phyloP scores from a whole-genome alignment of 2,888 invertebrate genomes.

The Plutella xylostella region DNA sequence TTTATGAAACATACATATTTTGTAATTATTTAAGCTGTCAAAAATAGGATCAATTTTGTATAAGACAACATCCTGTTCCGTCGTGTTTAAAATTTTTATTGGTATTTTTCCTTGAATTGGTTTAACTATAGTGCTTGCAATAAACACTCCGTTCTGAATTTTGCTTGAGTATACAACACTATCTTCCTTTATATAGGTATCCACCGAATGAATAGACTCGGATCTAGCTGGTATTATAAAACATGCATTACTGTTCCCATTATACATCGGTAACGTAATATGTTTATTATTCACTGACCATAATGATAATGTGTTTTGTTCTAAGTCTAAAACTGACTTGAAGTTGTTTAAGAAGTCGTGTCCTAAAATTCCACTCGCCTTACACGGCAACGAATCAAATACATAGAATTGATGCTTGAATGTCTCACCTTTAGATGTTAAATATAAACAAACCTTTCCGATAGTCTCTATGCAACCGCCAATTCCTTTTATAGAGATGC shows the following conservation, averaged over 20 bases:
- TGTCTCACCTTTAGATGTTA: background rate
- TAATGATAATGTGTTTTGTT: background rate
- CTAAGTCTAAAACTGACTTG: conserved; percentile 11
- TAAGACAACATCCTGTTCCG: conserved; percentile 13
- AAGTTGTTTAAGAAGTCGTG: conserved; percentile 14
- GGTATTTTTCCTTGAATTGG: conserved; percentile 16
- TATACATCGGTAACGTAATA: background rate
- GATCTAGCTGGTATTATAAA: conserved; percentile 13
- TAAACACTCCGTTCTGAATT: conserved; percentile 16
- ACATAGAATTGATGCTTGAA: background rate
- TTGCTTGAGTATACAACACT: conserved; percentile 15
- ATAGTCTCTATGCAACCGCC: background rate
- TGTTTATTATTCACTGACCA: background rate
- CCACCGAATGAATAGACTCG: conserved; percentile 15
- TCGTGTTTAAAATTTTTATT: conserved; percentile 16
- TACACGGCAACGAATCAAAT: background rate
- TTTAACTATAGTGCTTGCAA: conserved; percentile 13
- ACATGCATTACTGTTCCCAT: background rate
- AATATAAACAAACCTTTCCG: background rate
- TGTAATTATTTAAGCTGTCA: conserved; percentile 10
- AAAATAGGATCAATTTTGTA: conserved; percentile 8
- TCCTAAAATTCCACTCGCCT: background rate
- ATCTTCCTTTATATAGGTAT: conserved; percentile 12
- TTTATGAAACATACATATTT: conserved; percentile 11
- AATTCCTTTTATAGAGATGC: background rate